Base-by-base conservation (phyloP, 2,888 invertebrate species). In the Pachliopta kotzebuea region DNA sequence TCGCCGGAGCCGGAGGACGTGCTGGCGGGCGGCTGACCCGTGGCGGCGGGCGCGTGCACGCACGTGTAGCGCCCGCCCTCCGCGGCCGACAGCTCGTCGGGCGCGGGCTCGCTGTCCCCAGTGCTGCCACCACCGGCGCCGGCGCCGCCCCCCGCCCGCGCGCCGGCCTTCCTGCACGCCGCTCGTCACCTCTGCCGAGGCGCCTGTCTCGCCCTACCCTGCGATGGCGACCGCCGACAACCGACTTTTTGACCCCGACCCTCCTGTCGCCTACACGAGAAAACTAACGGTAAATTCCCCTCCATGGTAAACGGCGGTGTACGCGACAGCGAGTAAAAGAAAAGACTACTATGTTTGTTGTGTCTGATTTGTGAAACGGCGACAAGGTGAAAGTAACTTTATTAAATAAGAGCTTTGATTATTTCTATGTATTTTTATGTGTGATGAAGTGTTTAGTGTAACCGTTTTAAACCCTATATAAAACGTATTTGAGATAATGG, bases 1-100 rank as follows among this genome's bases (percentile, higher is more conserved):
- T 95, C 95, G 63, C 95, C 95, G 71, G 95, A 95, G 65, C 95
- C 95, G 65, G 94, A 94, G 77, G 93, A 93, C 77, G 87, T 92
- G 66, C 86, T 94, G 76, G 94, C 94, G 75, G 92, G 94, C 80
- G 95, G 95, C 88, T 95, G 95, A 95, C 94, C 94, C 92, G 91
- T 92, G 84, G 88, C 90, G 93, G 92, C 93, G 92, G 93, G 93
- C 89, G 92, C 86, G 75, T 92, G 93, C 88, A 90, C 92, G 83
- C 91, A 90, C 80, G 92, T 92, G 87, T 91, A 92, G 91, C 90
- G 88, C 88, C 87, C 87, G 87, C 90, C 86, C 72, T 83, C 88
- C 81, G 86, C 86, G 83, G 72, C 78, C 76, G 81, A 81, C 75
- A 77, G 77, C 71, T 84, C 81, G 81, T 86, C 85, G 77, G 79